Evolutionary conservation across 2,797 vertebrate genomes (phyloP), one percentile per base, ranked within the genome.

Genomic region (Lates japonicus): DNA sequence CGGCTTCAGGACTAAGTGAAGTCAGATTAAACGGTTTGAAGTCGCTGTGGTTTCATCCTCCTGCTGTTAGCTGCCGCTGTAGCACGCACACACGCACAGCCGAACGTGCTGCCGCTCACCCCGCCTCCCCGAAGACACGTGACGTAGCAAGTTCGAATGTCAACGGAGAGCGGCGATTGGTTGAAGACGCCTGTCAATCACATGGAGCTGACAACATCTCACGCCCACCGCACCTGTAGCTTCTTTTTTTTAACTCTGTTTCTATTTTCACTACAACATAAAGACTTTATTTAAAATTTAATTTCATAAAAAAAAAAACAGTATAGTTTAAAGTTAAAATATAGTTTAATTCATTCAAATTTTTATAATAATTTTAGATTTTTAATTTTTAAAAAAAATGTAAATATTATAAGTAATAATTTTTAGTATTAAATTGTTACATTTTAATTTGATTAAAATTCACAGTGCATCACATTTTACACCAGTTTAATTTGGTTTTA

Each of bases 121-220:
- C 19, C 12, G 5, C 13, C 12, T 6, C 3, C 11, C 2, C 2
- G 0, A 6, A 3, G 51, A 22, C 4, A 1, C 6, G 25, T 90
- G 85, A 82, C 83, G 81, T 65, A 0, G 0, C 2, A 1, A 0
- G 16, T 0, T 0, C 7, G 1, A 3, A 2, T 0, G 0, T 2
- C 12, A 7, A n/a, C n/a, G 29, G 1, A 37, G 1, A 90, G 22
- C 25, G 33, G 2, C 33, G 1, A 90, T 90, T 90, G 88, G 88
- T 48, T 7, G 0, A 46, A 65, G 0, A 0, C 0, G n/a, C 5
- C 25, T 11, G 80, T 84, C 84, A 87, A 55, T 88, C 75, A 79
- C 1, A 42, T 0, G 2, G 13, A 10, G 42, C 25, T 11, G 5
- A 1, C 35, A 22, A 1, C 6, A 4, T 1, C 44, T 4, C 63